Evolutionary conservation across 2,113 vertebrate genomes (phyloP), one percentile per base, ranked within the genome.

Genomic region (Etia nguti): DNA sequence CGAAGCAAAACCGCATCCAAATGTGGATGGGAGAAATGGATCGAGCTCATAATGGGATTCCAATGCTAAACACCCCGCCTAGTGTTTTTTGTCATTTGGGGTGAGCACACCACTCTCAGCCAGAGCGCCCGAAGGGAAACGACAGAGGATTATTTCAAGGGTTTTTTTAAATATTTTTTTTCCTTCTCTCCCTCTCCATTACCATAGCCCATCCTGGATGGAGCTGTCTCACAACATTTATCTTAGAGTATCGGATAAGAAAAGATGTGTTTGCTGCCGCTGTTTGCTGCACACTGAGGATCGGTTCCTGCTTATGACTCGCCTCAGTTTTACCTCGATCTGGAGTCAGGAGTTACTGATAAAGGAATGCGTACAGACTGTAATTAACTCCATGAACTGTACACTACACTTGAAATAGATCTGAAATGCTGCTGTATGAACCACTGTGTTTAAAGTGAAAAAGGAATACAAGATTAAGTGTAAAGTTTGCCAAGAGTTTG

Each of bases 21-120:
- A 90, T 43, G 57, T 90, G 82, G 93, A 91, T 89, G 77, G 88
- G 57, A 90, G 91, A 89, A 94, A 93, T 95, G 90, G 91, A 95
- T 93, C 8, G 56, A 88, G 84, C 55, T 92, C 56, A 79, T 95
- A 95, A 96, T 96, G 95, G 94, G 91, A 95, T 95, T 95, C 93
- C 95, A 79, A 95, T 95, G 95, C 94, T 96, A 96, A 95, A 94
- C 93, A 92, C 91, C 34, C 88, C 46, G 86, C 87, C 84, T 91
- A 38, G 90, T 91, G 92, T 89, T 92, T 95, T 95, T 92, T 92
- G 90, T 94, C 93, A 95, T 95, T 94, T 92, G 87, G 89, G 92
- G 85, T 89, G 92, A 91, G 81, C 92, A 91, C 81, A 91, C 90
- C 81, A 68, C 90, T 90, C 93, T 83, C 82, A 86, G 87, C 83